These are phyloP conservation scores for Ptilonorhynchus violaceus DNA, from an alignment of 2,113 vertebrate genomes.

Conservation along the genomic window DNA sequence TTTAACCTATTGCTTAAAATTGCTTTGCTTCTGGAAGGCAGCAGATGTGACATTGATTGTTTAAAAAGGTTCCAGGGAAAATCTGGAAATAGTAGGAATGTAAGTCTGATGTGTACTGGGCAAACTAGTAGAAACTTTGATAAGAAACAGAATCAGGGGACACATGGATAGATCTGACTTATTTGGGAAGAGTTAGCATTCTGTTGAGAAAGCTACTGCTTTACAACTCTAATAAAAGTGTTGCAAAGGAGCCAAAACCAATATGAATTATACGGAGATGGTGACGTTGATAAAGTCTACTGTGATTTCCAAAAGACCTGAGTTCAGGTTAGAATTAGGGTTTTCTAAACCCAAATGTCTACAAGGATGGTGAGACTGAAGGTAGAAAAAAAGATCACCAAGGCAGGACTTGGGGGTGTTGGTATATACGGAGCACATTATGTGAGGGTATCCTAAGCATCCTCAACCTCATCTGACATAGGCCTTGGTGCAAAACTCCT, in stretches of 20 bases:
- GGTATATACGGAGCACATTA: not conserved
- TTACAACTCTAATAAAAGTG: not conserved
- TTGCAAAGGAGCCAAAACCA: not conserved
- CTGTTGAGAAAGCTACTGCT: not conserved
- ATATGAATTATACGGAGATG: not conserved
- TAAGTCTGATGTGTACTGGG: not conserved
- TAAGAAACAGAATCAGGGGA: not conserved
- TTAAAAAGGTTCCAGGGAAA: not conserved
- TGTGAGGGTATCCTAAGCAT: not conserved
- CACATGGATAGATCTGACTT: not conserved
- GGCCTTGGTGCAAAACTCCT: not conserved
- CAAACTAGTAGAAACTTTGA: not conserved
- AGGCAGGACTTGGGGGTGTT: not conserved
- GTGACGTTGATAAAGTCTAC: not conserved
- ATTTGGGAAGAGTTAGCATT: not conserved
- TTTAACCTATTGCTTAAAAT: slow-evolving; percentile 28
- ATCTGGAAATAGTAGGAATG: not conserved
- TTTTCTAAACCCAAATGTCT: not conserved
- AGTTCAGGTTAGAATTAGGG: not conserved
- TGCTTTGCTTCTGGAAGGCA: slow-evolving; percentile 11
- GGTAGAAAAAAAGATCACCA: not conserved
- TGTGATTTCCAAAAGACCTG: not conserved
- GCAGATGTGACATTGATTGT: not conserved
- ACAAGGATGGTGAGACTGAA: not conserved
- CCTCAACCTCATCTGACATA: not conserved